Evolutionary conservation across 2,888 invertebrate genomes (phyloP), one percentile per base, ranked within the genome.

Genomic region (Hydrotaea diabolus): DNA sequence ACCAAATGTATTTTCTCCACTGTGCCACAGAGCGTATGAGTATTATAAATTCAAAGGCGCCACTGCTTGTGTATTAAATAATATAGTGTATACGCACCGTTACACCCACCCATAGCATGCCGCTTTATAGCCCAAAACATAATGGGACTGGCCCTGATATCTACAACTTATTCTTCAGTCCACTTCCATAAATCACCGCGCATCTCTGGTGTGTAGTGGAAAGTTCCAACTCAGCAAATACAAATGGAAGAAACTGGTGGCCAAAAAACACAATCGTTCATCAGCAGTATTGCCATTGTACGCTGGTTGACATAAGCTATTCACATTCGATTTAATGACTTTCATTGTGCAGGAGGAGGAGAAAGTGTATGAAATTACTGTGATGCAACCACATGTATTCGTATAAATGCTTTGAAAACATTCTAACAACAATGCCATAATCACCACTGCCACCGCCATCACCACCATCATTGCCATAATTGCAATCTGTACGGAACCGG

Each of bases 311-410:
- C 23, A 23, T 31, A 31, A 31, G 62, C 26, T n/a, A 26, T 31
- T 15, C n/a, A 62, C 62, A 17, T 62, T n/a, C 4, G 26, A 62
- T 62, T 59, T 62, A 62, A 62, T 62, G 62, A 62, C 62, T 31
- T 62, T 62, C 62, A 31, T 3, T 3, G 31, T 4, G 31, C 3
- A 7, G 31, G 31, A 31, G 2, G 31, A 7, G 31, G 31, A n/a
- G 36, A 36, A 31, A 62, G 31, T 1, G 31, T 62, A 31, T 62
- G 26, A 15, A 59, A 59, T 57, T 1, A n/a, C 13, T 59, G n/a
- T n/a, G n/a, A n/a, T n/a, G 26, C 62, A 62, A n/a, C 36, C 59
- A 62, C 36, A 62, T 62, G 62, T 59, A 23, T 59, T 59, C 11
- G 13, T 3, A 23, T n/a, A n/a, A 31, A 62, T 8, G 62, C 21